These are phyloP conservation scores for Brienomyrus brachyistius DNA, from an alignment of 2,113 vertebrate genomes.

Conservation along the genomic window DNA sequence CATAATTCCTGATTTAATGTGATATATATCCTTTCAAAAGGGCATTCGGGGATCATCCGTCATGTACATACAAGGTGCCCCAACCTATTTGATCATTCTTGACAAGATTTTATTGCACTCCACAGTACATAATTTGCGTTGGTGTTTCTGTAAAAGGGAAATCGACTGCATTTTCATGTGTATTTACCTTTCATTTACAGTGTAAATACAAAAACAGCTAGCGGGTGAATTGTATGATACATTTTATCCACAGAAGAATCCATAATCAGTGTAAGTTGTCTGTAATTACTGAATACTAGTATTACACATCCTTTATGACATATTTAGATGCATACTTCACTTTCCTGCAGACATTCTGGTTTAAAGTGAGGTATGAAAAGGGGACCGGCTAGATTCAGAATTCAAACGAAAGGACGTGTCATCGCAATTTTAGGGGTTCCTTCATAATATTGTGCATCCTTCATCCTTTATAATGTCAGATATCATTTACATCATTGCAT, in stretches of 20 bases:
- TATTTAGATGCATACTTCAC: not conserved
- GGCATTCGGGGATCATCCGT: constrained; percentile 58
- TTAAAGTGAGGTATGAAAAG: not conserved
- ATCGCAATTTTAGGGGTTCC: not conserved
- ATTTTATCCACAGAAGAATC: not conserved
- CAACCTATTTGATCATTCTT: constrained; percentile 50
- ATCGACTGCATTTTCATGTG: not conserved
- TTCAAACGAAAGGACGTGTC: not conserved
- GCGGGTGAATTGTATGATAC: not conserved
- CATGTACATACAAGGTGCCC: constrained; percentile 52
- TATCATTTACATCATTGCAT: not conserved
- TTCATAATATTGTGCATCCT: not conserved
- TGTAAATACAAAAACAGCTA: not conserved
- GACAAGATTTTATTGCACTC: constrained; percentile 43
- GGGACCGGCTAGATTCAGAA: not conserved
- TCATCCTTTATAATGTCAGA: not conserved
- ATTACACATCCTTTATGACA: not conserved
- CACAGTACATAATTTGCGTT: constrained; percentile 34
- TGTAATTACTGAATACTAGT: not conserved
- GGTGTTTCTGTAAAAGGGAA: not conserved
- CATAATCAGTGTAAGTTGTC: not conserved
- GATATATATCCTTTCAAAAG: constrained; percentile 66
- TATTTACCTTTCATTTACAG: not conserved
- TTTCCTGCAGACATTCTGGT: not conserved
- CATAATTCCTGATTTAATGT: constrained; percentile 66